Conservation (phyloP, 2,797 vertebrate genomes). For the Melanotaenia maccullochi region DNA sequence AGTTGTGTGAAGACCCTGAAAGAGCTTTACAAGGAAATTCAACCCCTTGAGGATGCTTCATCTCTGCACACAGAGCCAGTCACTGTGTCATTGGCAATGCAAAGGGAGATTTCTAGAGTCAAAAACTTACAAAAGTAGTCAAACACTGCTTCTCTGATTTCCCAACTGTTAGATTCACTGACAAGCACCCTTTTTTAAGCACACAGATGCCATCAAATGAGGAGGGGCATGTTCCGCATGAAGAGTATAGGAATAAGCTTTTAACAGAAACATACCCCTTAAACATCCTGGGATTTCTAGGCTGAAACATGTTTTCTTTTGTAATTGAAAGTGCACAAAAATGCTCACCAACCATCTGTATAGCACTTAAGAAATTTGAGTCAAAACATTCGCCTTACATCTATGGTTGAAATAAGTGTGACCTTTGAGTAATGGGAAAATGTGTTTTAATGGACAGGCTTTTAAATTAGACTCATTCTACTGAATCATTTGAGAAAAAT, state of each 20-base stretch:
- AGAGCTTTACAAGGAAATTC: slow-evolving; percentile 5
- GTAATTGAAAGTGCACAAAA: not conserved
- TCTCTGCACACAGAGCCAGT: not conserved
- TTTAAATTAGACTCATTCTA: slow-evolving; percentile 16
- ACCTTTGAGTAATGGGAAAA: slow-evolving; percentile 40
- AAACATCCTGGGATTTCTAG: slow-evolving; percentile 28
- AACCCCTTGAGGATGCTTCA: slow-evolving; percentile 3
- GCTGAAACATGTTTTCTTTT: slow-evolving; percentile 15
- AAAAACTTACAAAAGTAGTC: slow-evolving; percentile 3
- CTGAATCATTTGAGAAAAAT: slow-evolving; percentile 22
- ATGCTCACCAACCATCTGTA: slow-evolving; percentile 10
- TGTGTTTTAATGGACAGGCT: slow-evolving; percentile 25
- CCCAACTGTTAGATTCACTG: slow-evolving; percentile 4
- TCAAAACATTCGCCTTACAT: slow-evolving; percentile 9
- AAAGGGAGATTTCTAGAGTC: not conserved
- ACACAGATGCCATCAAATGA: not conserved
- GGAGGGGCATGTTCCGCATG: slow-evolving; percentile 22
- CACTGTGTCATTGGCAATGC: not conserved
- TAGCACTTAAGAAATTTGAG: slow-evolving; percentile 18
- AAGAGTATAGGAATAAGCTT: slow-evolving; percentile 18
- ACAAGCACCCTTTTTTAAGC: slow-evolving; percentile 25
- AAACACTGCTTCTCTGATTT: not conserved
- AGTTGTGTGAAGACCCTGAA: slow-evolving; percentile 13
- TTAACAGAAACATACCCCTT: slow-evolving; percentile 23
- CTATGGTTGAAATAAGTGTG: slow-evolving; percentile 37